A percentile compares a stretch with the other conserved stretches of the same genome.
These are phyloP conservation scores for Dryobota labecula DNA, from an alignment of 2,888 invertebrate genomes.

Conservation along the genomic window DNA sequence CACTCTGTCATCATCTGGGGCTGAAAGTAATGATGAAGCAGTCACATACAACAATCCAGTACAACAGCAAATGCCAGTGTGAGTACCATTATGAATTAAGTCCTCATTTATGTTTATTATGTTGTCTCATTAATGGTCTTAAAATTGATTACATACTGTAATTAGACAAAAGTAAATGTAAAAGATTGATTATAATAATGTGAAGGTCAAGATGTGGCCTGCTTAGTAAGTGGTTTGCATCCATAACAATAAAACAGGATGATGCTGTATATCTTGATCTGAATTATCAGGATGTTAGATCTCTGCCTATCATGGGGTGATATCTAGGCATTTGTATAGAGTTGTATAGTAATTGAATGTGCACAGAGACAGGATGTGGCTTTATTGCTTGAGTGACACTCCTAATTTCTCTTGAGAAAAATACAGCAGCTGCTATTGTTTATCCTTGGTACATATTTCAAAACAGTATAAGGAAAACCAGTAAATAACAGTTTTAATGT, in stretches of 20 bases:
- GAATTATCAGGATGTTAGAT: conserved; percentile 9
- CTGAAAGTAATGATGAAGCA: conserved; percentile 98
- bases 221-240: conserved; percentile 22
- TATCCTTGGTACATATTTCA: conserved; percentile 1
- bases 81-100: conserved; percentile 84
- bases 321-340: conserved; percentile 5
- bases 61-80: conserved; percentile 95
- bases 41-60: conserved; percentile 94
- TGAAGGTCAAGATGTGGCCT: conserved; percentile 26
- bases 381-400: conserved; percentile 46
- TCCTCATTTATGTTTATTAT: neutral
- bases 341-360: conserved; percentile 35
- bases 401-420: conserved; percentile 30
- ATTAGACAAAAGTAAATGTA: conserved; percentile 5
- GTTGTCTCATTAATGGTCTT: neutral
- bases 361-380: conserved; percentile 49
- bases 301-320: conserved; percentile 1
- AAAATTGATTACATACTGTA: neutral
- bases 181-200: conserved; percentile 2
- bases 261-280: conserved; percentile 18
- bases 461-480: conserved; percentile 17
- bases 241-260: conserved; percentile 18
- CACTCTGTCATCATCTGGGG: conserved; percentile 98
- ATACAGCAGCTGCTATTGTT: conserved; percentile 19
- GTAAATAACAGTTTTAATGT: neutral